phyloP scores from a whole-genome alignment of 2,888 invertebrate species.

The Aleiodes alternator region DNA sequence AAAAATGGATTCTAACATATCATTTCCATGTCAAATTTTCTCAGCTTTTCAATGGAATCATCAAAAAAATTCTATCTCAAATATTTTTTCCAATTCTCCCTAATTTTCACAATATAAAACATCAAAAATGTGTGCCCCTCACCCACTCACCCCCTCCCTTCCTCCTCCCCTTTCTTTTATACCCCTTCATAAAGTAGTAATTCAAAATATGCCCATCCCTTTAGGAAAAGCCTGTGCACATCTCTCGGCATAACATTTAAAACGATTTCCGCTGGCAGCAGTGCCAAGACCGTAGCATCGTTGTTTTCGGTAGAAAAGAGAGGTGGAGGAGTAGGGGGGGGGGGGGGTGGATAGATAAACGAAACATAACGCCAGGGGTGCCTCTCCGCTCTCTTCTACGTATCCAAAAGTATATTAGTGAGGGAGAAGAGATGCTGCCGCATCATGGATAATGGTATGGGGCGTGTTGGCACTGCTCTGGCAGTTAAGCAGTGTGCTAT shows the following conservation, averaged over 20 bases:
- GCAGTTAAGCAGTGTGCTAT: slow-evolving; percentile 68
- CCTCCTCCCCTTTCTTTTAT: not conserved
- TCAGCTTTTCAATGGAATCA: too few relatives aligned
- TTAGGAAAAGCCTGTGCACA: slow-evolving; percentile 56
- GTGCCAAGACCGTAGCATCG: slow-evolving; percentile 73
- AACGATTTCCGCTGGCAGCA: slow-evolving; percentile 75
- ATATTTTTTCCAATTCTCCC: too few relatives aligned
- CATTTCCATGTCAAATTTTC: too few relatives aligned
- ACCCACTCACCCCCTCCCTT: too few relatives aligned
- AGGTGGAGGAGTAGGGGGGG: not conserved
- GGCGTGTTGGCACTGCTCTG: slow-evolving; percentile 71
- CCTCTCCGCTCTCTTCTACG: slow-evolving; percentile 62
- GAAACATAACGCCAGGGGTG: slow-evolving; percentile 72
- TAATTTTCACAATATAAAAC: not conserved
- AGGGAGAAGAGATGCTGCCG: slow-evolving; percentile 28
- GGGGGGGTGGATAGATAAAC: slow-evolving; percentile 73
- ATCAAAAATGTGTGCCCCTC: not conserved
- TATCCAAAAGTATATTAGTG: slow-evolving; percentile 66
- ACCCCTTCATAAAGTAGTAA: slow-evolving; percentile 73
- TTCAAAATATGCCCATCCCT: slow-evolving; percentile 65
- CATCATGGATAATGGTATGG: slow-evolving; percentile 54
- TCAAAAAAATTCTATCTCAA: too few relatives aligned
- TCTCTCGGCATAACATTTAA: slow-evolving; percentile 75
- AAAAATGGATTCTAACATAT: too few relatives aligned
- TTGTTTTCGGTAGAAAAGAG: slow-evolving; percentile 64